phyloP scores from a whole-genome alignment of 2,113 vertebrate genomes.

The Choloepus hoffmanni region DNA sequence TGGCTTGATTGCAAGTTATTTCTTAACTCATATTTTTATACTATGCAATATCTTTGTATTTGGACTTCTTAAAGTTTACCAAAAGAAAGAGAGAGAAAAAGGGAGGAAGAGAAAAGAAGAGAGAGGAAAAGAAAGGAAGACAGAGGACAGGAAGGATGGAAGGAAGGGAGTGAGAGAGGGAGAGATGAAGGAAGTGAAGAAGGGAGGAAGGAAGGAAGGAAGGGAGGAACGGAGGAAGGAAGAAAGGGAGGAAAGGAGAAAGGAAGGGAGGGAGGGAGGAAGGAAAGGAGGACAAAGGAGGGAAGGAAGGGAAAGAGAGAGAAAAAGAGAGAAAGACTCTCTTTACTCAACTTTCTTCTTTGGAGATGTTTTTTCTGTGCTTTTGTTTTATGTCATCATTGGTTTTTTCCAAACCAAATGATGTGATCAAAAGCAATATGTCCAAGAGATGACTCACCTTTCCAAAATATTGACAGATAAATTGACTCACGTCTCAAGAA shows the following conservation, averaged over 20 bases:
- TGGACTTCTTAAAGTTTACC: not conserved
- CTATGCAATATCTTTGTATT: not conserved
- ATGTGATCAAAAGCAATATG: constrained; percentile 57
- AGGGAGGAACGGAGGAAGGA: fast-evolving
- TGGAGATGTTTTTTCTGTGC: not conserved
- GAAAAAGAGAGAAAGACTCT: not conserved
- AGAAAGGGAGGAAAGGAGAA: no score
- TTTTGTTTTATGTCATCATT: constrained; percentile 67
- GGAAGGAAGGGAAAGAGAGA: not conserved
- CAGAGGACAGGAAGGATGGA: no score
- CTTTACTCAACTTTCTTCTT: constrained; percentile 7
- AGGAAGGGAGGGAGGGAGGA: no score
- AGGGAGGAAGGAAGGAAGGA: no score
- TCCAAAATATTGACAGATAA: constrained; percentile 70
- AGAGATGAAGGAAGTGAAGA: no score
- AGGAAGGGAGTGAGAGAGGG: no score
- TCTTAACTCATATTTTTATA: not conserved
- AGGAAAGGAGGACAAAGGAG: fast-evolving
- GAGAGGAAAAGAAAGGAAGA: fast-evolving
- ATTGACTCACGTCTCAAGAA: constrained; percentile 73
- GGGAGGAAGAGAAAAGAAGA: not conserved
- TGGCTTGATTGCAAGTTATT: not conserved
- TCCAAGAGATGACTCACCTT: constrained; percentile 71
- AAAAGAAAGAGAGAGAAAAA: not conserved
- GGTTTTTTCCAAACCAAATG: constrained; percentile 48